Percentiles rank a stretch among this genome's conserved stretches.
phyloP scores from a whole-genome alignment of 2,797 vertebrate species.

The Forpus xanthops region DNA sequence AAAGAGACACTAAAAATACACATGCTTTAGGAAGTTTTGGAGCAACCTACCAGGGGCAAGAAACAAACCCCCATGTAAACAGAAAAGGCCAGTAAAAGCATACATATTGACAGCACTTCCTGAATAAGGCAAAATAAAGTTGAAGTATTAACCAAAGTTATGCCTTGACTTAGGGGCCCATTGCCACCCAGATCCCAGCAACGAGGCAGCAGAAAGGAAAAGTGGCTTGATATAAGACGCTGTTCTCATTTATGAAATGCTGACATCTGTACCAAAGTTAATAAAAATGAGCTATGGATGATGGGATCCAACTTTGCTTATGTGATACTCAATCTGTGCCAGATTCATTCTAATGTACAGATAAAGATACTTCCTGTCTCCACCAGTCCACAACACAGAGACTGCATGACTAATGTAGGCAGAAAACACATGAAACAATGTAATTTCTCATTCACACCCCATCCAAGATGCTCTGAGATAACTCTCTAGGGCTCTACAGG shows the following conservation, averaged over 20 bases:
- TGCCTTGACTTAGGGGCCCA: background rate
- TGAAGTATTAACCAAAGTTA: background rate
- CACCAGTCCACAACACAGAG: background rate
- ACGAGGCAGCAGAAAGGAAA: background rate
- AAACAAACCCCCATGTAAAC: background rate
- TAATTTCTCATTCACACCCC: background rate
- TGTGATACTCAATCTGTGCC: background rate
- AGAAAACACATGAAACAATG: background rate
- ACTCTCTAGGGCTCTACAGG: background rate
- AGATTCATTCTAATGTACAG: background rate
- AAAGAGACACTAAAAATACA: background rate
- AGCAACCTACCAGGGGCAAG: background rate
- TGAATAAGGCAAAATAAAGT: background rate
- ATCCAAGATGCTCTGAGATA: rapidly evolving
- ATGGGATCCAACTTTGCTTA: conserved; percentile 28
- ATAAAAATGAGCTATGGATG: conserved; percentile 36
- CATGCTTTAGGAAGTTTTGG: background rate
- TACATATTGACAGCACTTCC: background rate
- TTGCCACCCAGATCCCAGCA: conserved; percentile 6
- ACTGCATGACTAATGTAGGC: background rate
- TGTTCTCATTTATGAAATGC: background rate
- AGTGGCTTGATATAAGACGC: background rate
- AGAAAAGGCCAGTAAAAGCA: background rate
- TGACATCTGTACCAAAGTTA: conserved; percentile 13
- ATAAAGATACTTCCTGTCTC: background rate